Conservation (phyloP, 2,888 invertebrate genomes). For the Polietes domitor region DNA sequence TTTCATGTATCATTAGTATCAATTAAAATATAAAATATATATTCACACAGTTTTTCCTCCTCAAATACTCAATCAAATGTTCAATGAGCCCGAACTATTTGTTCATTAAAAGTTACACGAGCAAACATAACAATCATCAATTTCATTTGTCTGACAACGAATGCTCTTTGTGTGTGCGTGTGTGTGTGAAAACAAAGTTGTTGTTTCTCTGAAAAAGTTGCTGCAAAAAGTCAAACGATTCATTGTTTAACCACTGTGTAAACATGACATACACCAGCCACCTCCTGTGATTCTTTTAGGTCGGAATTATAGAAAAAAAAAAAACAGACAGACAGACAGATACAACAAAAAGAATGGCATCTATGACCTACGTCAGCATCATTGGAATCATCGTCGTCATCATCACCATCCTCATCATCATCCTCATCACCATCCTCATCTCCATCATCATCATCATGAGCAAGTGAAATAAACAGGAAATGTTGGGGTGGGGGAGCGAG, state of each 20-base stretch:
- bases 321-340: too few relatives aligned
- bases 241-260: not conserved
- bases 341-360: too few relatives aligned
- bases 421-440: conserved; percentile 6
- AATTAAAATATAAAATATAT: too few relatives aligned
- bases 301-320: not conserved
- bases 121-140: conserved; percentile 5
- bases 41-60: too few relatives aligned
- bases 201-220: not conserved
- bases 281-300: not conserved
- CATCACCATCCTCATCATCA: not conserved
- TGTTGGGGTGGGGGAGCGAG: too few relatives aligned
- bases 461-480: conserved; percentile 8
- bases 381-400: not conserved
- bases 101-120: too few relatives aligned
- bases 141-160: not conserved
- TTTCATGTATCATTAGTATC: too few relatives aligned
- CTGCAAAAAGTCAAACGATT: not conserved
- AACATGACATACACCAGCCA: not conserved
- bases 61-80: too few relatives aligned
- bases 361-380: not conserved
- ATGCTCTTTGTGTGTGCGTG: too few relatives aligned
- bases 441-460: not conserved
- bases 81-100: too few relatives aligned
- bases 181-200: too few relatives aligned